Percentiles rank a stretch among this genome's conserved stretches.
These are phyloP conservation scores for Dipodomys ordii DNA, from an alignment of 2,113 vertebrate genomes.

Conservation along the genomic window DNA sequence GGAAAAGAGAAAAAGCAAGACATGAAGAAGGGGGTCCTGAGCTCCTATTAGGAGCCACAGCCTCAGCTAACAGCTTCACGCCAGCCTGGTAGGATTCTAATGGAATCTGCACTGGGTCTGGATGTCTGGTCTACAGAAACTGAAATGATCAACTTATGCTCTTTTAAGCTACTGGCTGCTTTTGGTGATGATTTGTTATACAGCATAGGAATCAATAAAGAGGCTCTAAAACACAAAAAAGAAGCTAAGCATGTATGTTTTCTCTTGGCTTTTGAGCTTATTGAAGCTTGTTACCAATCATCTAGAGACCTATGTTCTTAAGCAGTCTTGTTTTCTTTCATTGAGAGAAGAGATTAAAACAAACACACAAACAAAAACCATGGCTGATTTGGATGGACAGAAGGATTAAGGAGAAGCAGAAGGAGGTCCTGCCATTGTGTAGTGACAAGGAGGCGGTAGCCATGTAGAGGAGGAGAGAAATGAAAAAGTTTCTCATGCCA, in stretches of 20 bases:
- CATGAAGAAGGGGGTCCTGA: not conserved
- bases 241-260: not conserved
- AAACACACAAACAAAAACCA: not conserved
- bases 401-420: not conserved
- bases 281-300: not conserved
- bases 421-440: not conserved
- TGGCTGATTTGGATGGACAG: not conserved
- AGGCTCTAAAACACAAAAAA: not conserved
- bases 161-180: not conserved
- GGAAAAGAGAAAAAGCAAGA: not conserved
- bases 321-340: not conserved
- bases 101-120: not conserved
- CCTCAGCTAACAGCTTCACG: not conserved
- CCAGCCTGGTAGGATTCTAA: not conserved
- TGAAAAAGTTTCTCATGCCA: not conserved
- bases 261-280: not conserved
- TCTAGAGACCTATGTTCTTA: not conserved
- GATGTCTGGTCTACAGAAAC: not conserved
- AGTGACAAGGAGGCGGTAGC: not conserved
- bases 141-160: not conserved
- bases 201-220: not conserved
- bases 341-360: not conserved
- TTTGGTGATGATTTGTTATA: not conserved
- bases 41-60: not conserved
- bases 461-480: not conserved